Base-by-base conservation (phyloP, 2,113 vertebrate species). In the Tetrax tetrax region DNA sequence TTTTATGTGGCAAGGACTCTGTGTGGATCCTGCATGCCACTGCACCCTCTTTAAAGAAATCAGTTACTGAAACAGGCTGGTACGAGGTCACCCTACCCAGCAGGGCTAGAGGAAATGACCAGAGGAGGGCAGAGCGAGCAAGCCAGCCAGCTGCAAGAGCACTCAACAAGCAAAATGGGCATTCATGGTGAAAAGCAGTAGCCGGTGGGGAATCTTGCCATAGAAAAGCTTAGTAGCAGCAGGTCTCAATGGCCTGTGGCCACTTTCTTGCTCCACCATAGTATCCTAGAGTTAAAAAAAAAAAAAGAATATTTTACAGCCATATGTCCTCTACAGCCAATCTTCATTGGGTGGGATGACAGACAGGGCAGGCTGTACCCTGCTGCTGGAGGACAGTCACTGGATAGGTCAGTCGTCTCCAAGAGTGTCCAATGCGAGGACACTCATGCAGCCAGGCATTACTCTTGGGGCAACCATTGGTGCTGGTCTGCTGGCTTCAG, bases 1-100 rank as follows among this genome's bases (percentile, higher is more conserved):
- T 92, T 94, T 94, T 76, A 83, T 71, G 61, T 90, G 89, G 79
- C 70, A 92, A 93, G 75, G 83, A 86, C 35, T 92, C 89, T 94
- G 20, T 75, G 61, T 88, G 83, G 86, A 88, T 92, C 63, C 76
- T 43, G 59, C 86, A 76, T 0, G 29, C 50, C 57, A 64, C 48
- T 90, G 66, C 57, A 80, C 14, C 53, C 59, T 86, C 89, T 88
- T 72, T 33, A 72, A 95, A 76, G 53, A 43, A 72, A 83, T 68
- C 83, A 50, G 37, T 82, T 79, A 53, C 41, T 43, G 56, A 88
- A n/a, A 48, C 2, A 45, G 56, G 10, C 19, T 85, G 56, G 48
- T 92, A 12, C 10, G 4, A 65, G 25, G 23, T 66, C 65, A 56
- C 21, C 20, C 27, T n/a, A 83, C 50, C 56, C 37, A 81, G 31